These are phyloP conservation scores for Petrophora chlorosata DNA, from an alignment of 2,888 invertebrate species.

Conservation along the genomic window DNA sequence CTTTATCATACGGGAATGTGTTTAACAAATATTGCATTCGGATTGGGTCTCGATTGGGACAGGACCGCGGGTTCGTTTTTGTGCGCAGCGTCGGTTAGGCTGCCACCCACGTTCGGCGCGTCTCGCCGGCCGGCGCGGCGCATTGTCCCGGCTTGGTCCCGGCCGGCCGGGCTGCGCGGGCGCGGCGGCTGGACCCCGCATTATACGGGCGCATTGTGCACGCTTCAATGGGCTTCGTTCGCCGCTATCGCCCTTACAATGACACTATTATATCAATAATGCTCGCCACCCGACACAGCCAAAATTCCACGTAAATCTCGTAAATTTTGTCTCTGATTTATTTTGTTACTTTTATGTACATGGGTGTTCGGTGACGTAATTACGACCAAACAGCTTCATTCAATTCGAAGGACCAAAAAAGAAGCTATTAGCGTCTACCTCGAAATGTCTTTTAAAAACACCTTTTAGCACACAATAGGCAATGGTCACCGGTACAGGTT, in stretches of 20 bases:
- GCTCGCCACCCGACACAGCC: slow-evolving; percentile 61
- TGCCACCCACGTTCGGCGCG: slow-evolving; percentile 78
- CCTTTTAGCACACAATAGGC: slow-evolving; percentile 25
- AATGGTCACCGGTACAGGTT: slow-evolving; percentile 18
- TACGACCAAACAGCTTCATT: slow-evolving; percentile 35
- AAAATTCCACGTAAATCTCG: slow-evolving; percentile 70
- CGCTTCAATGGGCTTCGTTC: slow-evolving; percentile 78
- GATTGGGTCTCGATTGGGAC: slow-evolving; percentile 13
- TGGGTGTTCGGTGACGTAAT: slow-evolving; percentile 37
- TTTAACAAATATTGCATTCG: slow-evolving; percentile 18
- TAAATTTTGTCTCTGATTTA: slow-evolving; percentile 61
- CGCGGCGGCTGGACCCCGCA: slow-evolving; percentile 62
- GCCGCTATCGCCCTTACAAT: slow-evolving; percentile 76
- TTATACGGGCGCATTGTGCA: slow-evolving; percentile 81
- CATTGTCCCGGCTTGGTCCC: slow-evolving; percentile 62
- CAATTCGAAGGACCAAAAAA: slow-evolving; percentile 24
- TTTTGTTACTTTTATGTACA: slow-evolving; percentile 57
- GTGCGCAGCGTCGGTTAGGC: slow-evolving; percentile 46
- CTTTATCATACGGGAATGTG: slow-evolving; percentile 13
- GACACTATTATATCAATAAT: slow-evolving; percentile 80
- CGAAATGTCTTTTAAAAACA: slow-evolving; percentile 30
- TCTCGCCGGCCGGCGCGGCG: slow-evolving; percentile 50
- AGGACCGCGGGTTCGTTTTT: slow-evolving; percentile 65
- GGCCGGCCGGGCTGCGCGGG: slow-evolving; percentile 34
- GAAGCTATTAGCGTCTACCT: slow-evolving; percentile 24